phyloP scores from a whole-genome alignment of 2,888 invertebrate genomes.

The Zeuzera pyrina region DNA sequence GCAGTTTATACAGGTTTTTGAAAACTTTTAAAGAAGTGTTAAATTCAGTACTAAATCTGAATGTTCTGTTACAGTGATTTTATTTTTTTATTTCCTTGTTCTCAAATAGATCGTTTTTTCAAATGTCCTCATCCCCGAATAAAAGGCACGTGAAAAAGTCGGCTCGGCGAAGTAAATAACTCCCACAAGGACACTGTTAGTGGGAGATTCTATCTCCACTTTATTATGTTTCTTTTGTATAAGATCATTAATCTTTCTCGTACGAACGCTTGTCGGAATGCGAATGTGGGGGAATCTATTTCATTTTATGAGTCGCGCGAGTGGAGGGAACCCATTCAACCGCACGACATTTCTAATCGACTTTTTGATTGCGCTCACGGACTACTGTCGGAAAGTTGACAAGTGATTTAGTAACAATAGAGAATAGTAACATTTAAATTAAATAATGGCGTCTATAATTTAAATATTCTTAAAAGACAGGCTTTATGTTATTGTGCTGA shows the following conservation, averaged over 20 bases:
- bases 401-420: conserved; percentile 32
- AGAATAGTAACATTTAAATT: conserved; percentile 17
- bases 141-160: conserved; percentile 65
- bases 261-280: conserved; percentile 74
- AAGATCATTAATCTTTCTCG: conserved; percentile 72
- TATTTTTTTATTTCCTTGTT: no score
- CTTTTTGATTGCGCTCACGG: conserved; percentile 68
- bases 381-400: conserved; percentile 43
- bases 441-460: neutral
- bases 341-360: conserved; percentile 71
- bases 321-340: conserved; percentile 64
- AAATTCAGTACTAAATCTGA: no score
- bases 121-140: conserved; percentile 37
- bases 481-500: neutral
- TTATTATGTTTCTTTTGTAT: conserved; percentile 72
- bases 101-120: conserved; percentile 26
- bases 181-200: conserved; percentile 73
- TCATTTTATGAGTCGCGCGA: conserved; percentile 71
- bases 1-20: conserved; percentile 19
- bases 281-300: conserved; percentile 74
- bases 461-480: neutral
- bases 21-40: no score
- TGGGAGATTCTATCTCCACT: conserved; percentile 71
- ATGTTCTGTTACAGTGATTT: no score
- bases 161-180: conserved; percentile 64